phyloP scores from a whole-genome alignment of 1,140 invertebrate species.

The Halesus radiatus region DNA sequence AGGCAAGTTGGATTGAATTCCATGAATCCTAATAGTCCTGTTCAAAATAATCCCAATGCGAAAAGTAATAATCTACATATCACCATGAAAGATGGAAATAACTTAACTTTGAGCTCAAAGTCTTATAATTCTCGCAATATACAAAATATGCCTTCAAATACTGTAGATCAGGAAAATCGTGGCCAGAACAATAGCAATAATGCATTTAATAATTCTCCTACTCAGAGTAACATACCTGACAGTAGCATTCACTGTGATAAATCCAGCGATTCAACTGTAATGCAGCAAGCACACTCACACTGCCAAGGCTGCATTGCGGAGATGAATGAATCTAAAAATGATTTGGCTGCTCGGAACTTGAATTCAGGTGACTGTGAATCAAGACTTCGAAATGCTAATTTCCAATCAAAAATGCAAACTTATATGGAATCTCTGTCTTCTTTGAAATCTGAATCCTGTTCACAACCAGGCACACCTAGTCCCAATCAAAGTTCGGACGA shows the following conservation, averaged over 20 bases:
- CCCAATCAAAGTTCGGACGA: slow-evolving; percentile 72
- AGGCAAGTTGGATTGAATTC: slow-evolving; percentile 75
- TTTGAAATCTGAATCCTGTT: slow-evolving; percentile 45
- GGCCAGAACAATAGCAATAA: slow-evolving; percentile 25
- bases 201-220: slow-evolving; percentile 56
- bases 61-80: slow-evolving; percentile 46
- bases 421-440: slow-evolving; percentile 53
- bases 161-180: slow-evolving; percentile 33
- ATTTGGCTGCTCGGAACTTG: slow-evolving; percentile 21
- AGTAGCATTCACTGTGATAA: slow-evolving; percentile 71
- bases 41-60: slow-evolving; percentile 43
- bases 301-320: slow-evolving; percentile 64
- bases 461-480: slow-evolving; percentile 67
- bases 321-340: slow-evolving; percentile 54
- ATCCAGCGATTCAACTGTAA: slow-evolving; percentile 61
- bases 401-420: slow-evolving; percentile 51
- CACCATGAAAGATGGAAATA: slow-evolving; percentile 32
- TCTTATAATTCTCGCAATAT: slow-evolving; percentile 32
- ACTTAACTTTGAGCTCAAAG: slow-evolving; percentile 41
- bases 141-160: slow-evolving; percentile 11
- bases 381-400: slow-evolving; percentile 49
- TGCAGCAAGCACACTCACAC: slow-evolving; percentile 65
- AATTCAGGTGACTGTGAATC: slow-evolving; percentile 48
- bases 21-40: slow-evolving; percentile 63
- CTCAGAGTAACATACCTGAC: slow-evolving; percentile 69